Percentiles rank a stretch among this genome's conserved stretches.
These are phyloP conservation scores for Laticauda colubrina DNA, from an alignment of 2,113 vertebrate species.

Conservation along the genomic window DNA sequence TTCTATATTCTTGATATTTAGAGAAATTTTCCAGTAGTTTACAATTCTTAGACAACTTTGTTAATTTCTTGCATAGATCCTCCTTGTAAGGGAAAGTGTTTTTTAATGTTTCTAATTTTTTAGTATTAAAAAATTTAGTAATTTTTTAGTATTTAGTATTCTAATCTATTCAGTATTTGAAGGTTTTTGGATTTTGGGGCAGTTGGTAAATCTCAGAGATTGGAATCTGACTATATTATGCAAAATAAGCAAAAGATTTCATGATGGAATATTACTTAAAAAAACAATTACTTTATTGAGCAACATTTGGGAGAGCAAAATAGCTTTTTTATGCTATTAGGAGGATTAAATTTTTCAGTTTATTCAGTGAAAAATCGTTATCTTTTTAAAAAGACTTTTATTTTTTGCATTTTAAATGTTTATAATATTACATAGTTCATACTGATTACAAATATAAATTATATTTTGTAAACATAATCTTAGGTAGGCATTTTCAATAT, in stretches of 20 bases:
- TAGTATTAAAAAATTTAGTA: too few species aligned
- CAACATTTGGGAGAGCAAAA: background rate
- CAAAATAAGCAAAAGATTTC: background rate
- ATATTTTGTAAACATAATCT: background rate
- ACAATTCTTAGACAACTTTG: background rate
- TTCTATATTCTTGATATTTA: background rate
- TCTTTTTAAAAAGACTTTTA: background rate
- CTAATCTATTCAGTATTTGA: background rate
- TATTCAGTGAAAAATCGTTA: background rate
- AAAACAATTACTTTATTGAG: background rate
- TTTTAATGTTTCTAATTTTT: background rate
- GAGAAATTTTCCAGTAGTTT: background rate
- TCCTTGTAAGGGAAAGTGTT: background rate
- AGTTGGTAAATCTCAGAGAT: background rate
- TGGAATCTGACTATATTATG: background rate
- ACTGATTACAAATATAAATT: background rate
- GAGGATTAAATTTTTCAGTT: background rate
- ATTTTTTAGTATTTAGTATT: too few species aligned
- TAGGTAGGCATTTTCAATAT: background rate
- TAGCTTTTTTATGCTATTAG: background rate
- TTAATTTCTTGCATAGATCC: background rate
- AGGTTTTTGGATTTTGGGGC: background rate
- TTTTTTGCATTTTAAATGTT: background rate
- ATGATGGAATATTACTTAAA: background rate
- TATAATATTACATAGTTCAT: background rate